Conservation (phyloP, 2,888 invertebrate species). For the Protodeltote pygarga region DNA sequence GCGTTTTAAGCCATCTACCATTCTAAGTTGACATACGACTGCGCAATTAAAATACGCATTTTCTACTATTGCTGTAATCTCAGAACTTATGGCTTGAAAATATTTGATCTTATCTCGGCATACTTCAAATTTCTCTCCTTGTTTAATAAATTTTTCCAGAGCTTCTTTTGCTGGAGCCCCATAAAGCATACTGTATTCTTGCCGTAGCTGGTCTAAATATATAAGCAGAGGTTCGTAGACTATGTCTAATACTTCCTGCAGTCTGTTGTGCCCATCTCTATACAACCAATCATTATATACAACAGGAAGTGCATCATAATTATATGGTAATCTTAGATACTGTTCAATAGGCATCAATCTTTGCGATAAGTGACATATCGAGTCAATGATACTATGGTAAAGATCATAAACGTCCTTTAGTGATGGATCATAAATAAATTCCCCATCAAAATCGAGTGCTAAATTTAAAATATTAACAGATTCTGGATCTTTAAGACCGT, state of each 20-base stretch:
- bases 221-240: slow-evolving; percentile 86
- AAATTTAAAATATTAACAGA: slow-evolving; percentile 89
- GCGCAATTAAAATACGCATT: slow-evolving; percentile 90
- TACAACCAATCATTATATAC: slow-evolving; percentile 86
- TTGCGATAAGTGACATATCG: slow-evolving; percentile 85
- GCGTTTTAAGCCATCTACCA: slow-evolving; percentile 87
- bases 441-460: slow-evolving; percentile 83
- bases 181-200: slow-evolving; percentile 87
- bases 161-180: slow-evolving; percentile 79
- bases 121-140: slow-evolving; percentile 86
- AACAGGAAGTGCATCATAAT: slow-evolving; percentile 85
- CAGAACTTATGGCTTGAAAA: slow-evolving; percentile 87
- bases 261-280: slow-evolving; percentile 80
- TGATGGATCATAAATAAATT: slow-evolving; percentile 87
- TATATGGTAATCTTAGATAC: slow-evolving; percentile 75
- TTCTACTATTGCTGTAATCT: slow-evolving; percentile 88
- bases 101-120: slow-evolving; percentile 88
- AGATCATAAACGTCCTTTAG: slow-evolving; percentile 83
- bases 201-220: slow-evolving; percentile 84
- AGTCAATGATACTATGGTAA: slow-evolving; percentile 87
- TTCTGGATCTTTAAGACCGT: slow-evolving; percentile 82
- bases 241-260: slow-evolving; percentile 81
- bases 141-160: slow-evolving; percentile 78
- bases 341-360: slow-evolving; percentile 88
- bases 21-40: slow-evolving; percentile 88